Evolutionary conservation across 2,113 vertebrate genomes (phyloP).

Genomic region (Caranx ignobilis): DNA sequence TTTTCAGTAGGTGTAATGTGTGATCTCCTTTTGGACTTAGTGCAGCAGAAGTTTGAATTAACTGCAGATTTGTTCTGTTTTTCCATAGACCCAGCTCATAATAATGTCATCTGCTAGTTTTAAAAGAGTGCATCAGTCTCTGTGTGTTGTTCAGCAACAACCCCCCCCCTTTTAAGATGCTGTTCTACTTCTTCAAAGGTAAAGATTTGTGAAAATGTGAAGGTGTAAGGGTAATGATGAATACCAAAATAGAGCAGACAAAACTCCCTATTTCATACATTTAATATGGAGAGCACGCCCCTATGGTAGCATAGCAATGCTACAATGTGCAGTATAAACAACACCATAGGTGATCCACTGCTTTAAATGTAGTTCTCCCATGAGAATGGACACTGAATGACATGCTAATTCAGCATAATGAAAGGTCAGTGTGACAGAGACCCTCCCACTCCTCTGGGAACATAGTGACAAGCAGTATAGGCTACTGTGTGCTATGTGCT

Average conservation of each 20-base stretch:
- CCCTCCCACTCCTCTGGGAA: conserved; percentile 22
- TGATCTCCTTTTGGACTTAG: too few relatives aligned
- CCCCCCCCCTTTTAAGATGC: too few relatives aligned
- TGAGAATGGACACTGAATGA: conserved; percentile 32
- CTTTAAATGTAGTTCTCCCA: neutral
- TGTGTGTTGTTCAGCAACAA: too few relatives aligned
- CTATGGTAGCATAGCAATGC: neutral
- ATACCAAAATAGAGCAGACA: neutral
- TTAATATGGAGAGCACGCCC: neutral
- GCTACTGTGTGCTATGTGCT: neutral
- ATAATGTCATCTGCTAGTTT: too few relatives aligned
- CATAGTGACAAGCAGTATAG: conserved; percentile 13
- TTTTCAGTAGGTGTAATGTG: too few relatives aligned
- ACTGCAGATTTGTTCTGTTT: too few relatives aligned
- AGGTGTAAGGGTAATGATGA: neutral
- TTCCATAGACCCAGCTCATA: too few relatives aligned
- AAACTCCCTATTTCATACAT: neutral
- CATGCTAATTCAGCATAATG: conserved; percentile 56
- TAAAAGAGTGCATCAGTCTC: too few relatives aligned
- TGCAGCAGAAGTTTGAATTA: too few relatives aligned
- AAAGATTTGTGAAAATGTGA: neutral
- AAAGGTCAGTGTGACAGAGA: conserved; percentile 61
- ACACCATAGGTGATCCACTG: conserved; percentile 14
- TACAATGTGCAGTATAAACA: neutral
- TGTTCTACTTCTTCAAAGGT: neutral